Base-by-base conservation (phyloP, 2,113 vertebrate genomes). In the Dipodomys stephensi region DNA sequence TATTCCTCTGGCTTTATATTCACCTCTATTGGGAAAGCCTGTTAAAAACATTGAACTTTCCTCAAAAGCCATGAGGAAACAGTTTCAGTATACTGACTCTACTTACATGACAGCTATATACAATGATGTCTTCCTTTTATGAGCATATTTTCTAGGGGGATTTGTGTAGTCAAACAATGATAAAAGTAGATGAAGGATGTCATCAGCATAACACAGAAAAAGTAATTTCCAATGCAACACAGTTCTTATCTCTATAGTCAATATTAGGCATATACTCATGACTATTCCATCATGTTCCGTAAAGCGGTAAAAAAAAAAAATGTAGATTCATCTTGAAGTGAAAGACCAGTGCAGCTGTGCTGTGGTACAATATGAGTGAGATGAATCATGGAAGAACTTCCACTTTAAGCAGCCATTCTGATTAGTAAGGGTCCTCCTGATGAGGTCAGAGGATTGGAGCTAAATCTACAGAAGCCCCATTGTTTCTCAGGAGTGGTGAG, bases 111-210 rank as follows among this genome's bases (percentile, higher is more conserved):
- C 76, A 91, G 57, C 74, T 32, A 83, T 39, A 78, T 30, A 69
- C 68, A 91, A 80, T 90, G 19, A 86, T 83, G 77, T n/a, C 25
- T 87, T 90, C 46, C 64, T 94, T 90, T 86, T 90, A 80, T 62
- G 20, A 95, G 27, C 92, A 87, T 85, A 53, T 72, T 93, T 87
- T 83, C 89, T 74, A 68, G 88, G 87, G 30, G 67, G 78, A 96
- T 93, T 90, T 90, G 46, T 93, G 57, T 9, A 86, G 71, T 25
- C 80, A 93, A 96, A 95, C 94, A 80, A 93, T 90, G 92, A 91
- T 87, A 90, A 96, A 57, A 95, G 90, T 92, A 88, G 90, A 78
- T 94, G 93, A 95, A 87, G 88, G 79, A 93, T 93, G 93, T 60
- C 85, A 83, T 19, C 11, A 93, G 74, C 76, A 76, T 89, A 93